These are phyloP conservation scores for Frankliniella intonsa DNA, from an alignment of 2,888 invertebrate genomes.

Conservation along the genomic window DNA sequence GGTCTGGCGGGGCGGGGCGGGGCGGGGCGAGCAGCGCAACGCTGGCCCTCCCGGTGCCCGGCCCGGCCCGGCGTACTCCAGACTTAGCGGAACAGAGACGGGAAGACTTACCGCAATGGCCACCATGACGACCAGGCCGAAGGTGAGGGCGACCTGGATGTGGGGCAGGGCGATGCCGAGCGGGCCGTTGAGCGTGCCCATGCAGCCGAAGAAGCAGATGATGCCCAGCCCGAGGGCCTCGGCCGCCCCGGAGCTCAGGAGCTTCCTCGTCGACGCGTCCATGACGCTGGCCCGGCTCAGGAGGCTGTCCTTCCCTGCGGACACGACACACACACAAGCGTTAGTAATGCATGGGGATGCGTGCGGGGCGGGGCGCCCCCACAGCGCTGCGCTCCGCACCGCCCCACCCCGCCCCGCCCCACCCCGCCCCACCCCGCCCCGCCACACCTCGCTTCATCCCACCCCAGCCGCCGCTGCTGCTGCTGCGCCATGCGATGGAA, in stretches of 20 bases:
- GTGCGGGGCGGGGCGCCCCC: not conserved
- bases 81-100: too few species aligned
- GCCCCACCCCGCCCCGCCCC: not conserved
- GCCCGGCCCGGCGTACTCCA: too few species aligned
- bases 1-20: too few species aligned
- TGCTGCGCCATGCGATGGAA: not conserved
- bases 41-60: too few species aligned
- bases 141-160: slow-evolving; percentile 43
- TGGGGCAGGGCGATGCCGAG: slow-evolving; percentile 38
- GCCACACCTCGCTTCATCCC: not conserved
- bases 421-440: not conserved
- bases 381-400: not conserved
- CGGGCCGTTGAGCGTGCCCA: slow-evolving; percentile 42
- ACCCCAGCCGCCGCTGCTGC: not conserved
- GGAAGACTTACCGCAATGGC: slow-evolving; percentile 1
- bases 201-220: slow-evolving; percentile 44
- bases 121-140: slow-evolving; percentile 43
- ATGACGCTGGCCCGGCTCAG: not conserved
- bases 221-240: slow-evolving; percentile 43
- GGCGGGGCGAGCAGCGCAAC: too few species aligned
- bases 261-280: not conserved
- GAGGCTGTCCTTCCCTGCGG: slow-evolving; percentile 5
- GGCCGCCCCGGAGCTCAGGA: slow-evolving; percentile 38
- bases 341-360: not conserved
- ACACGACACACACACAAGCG: not conserved